Conservation (phyloP, 2,113 vertebrate species). For the Urocolius indicus region DNA sequence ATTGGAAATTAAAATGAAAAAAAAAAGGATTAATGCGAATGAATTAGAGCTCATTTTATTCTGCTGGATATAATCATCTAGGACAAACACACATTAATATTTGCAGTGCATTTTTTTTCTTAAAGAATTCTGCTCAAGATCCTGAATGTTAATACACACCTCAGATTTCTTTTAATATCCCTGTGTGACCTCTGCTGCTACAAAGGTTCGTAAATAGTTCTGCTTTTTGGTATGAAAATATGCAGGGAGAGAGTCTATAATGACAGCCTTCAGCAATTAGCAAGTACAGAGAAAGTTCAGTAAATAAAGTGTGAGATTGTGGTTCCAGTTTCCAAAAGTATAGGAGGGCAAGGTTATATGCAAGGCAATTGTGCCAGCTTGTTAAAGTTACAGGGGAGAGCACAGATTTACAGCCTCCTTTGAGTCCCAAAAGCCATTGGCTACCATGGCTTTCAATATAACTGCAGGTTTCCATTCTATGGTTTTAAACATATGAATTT, state of each 20-base stretch:
- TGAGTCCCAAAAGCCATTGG: not conserved
- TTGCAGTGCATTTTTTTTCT: not conserved
- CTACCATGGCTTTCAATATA: not conserved
- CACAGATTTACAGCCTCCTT: not conserved
- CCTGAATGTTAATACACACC: not conserved
- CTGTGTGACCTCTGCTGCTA: not conserved
- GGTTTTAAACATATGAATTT: not conserved
- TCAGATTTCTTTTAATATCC: not conserved
- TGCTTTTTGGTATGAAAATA: not conserved
- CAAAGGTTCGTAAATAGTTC: not conserved
- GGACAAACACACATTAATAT: not conserved
- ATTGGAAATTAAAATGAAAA: not conserved
- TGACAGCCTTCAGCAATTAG: not conserved
- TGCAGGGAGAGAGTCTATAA: not conserved
- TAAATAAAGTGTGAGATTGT: not conserved
- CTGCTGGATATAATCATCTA: not conserved
- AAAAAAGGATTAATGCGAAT: not conserved
- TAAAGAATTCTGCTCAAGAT: not conserved
- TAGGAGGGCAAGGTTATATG: not conserved
- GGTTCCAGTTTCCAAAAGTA: constrained; percentile 11
- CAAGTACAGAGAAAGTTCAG: not conserved
- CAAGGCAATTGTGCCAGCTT: not conserved
- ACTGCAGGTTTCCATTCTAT: constrained; percentile 9
- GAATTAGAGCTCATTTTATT: not conserved
- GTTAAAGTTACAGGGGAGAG: not conserved